Percentiles rank a stretch among this genome's conserved stretches.
Evolutionary conservation across 64 coral and sea anemone species (phyloP).

Genomic region (Acropora yongei): DNA sequence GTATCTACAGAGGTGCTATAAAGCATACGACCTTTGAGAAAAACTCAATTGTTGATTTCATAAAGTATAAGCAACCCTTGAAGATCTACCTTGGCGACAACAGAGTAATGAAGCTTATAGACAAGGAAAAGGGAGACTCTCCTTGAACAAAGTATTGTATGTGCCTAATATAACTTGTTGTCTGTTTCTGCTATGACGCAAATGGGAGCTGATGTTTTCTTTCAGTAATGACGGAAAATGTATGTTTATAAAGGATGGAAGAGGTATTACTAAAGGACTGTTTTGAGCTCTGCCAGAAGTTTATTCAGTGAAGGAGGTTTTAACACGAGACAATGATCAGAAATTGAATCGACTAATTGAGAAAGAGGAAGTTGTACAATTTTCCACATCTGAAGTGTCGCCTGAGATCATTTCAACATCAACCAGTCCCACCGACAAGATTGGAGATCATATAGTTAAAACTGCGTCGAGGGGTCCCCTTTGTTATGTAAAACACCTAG

Average conservation of each 20-base stretch:
- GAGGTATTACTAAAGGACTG: neutral
- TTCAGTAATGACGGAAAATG: slow-evolving; percentile 1
- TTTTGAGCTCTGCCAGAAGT: too few species aligned
- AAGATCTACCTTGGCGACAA: slow-evolving; percentile 48
- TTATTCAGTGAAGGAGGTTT: too few species aligned
- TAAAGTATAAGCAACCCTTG: slow-evolving; percentile 22
- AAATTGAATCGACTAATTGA: too few species aligned
- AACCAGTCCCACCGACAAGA: too few species aligned
- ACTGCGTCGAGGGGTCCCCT: too few species aligned
- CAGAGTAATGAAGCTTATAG: slow-evolving; percentile 32
- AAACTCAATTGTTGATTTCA: neutral
- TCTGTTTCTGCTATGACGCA: slow-evolving; percentile 40
- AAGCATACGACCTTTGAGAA: too few species aligned
- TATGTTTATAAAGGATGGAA: slow-evolving; percentile 4
- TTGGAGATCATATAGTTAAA: too few species aligned
- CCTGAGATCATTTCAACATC: too few species aligned
- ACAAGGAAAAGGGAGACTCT: slow-evolving; percentile 34
- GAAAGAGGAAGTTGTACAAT: too few species aligned
- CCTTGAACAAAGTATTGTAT: neutral
- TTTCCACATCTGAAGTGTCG: too few species aligned
- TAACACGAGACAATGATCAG: too few species aligned
- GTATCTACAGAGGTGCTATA: neutral
- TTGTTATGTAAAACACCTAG: too few species aligned
- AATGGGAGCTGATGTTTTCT: slow-evolving; percentile 17
- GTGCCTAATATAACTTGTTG: neutral